A percentile compares a stretch with the other conserved stretches of the same genome.
Conservation (phyloP, 2,888 invertebrate genomes). For the Eurois occulta region DNA sequence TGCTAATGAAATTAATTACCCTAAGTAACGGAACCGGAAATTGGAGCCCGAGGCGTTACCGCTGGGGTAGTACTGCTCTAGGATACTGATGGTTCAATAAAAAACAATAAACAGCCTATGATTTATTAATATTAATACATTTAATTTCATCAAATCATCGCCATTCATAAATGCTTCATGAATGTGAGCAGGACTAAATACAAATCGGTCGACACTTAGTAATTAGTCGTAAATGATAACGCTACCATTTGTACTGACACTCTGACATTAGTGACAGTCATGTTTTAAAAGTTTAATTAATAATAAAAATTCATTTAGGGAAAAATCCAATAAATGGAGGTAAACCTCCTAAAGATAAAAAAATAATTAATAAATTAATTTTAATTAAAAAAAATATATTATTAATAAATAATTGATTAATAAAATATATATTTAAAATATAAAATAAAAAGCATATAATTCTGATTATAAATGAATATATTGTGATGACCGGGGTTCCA, state of each 20-base stretch:
- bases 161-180: neutral
- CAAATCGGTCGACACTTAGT: neutral
- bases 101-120: neutral
- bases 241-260: neutral
- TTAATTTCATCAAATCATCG: neutral
- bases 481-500: too few species aligned
- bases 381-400: too few species aligned
- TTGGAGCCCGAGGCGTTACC: neutral
- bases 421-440: too few species aligned
- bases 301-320: too few species aligned
- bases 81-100: neutral
- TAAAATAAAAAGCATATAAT: too few species aligned
- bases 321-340: too few species aligned
- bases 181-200: neutral
- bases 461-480: too few species aligned
- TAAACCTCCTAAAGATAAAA: too few species aligned
- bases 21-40: neutral
- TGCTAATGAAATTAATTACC: neutral
- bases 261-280: too few species aligned
- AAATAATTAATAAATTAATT: too few species aligned
- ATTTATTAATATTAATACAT: neutral
- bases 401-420: too few species aligned
- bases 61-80: neutral
- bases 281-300: neutral
- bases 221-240: neutral